These are phyloP conservation scores for Tetranychus cinnabarinus DNA, from an alignment of 1,140 invertebrate genomes.

Conservation along the genomic window DNA sequence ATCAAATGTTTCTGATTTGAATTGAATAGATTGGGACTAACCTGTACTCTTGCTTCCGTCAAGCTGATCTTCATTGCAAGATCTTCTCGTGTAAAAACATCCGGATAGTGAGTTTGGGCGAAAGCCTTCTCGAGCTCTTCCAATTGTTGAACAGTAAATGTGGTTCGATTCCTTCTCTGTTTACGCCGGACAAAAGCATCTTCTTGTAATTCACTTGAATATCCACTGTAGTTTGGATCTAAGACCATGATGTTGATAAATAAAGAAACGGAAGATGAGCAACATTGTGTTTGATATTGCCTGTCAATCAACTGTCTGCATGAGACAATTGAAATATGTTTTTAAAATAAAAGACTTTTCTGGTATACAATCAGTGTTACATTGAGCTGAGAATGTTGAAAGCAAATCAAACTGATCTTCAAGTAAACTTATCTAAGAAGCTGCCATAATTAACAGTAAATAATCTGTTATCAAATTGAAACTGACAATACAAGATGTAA, in stretches of 20 bases:
- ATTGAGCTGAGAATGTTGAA: background rate
- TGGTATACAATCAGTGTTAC: background rate
- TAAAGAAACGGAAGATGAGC: background rate
- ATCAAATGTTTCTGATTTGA: no score
- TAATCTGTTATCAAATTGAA: background rate
- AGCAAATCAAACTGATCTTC: background rate
- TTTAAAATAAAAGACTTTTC: background rate
- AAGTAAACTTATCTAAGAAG: background rate
- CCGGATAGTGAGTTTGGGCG: slow-evolving; percentile 85
- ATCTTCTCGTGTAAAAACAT: slow-evolving; percentile 90
- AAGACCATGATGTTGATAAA: no score
- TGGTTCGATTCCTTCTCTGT: slow-evolving; percentile 80
- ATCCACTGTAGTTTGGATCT: background rate
- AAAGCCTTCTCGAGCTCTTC: slow-evolving; percentile 94
- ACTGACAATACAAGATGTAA: background rate
- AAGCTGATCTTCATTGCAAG: slow-evolving; percentile 93
- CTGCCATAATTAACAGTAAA: no score
- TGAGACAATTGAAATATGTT: background rate
- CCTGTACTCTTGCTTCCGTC: slow-evolving; percentile 89
- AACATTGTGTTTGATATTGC: background rate
- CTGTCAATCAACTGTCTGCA: background rate
- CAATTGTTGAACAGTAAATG: slow-evolving; percentile 81
- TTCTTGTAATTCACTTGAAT: slow-evolving; percentile 31
- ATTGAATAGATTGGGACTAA: slow-evolving; percentile 20
- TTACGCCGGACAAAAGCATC: slow-evolving; percentile 87